Base-by-base conservation (phyloP, 2,888 invertebrate species). In the Lomographa bimaculata region DNA sequence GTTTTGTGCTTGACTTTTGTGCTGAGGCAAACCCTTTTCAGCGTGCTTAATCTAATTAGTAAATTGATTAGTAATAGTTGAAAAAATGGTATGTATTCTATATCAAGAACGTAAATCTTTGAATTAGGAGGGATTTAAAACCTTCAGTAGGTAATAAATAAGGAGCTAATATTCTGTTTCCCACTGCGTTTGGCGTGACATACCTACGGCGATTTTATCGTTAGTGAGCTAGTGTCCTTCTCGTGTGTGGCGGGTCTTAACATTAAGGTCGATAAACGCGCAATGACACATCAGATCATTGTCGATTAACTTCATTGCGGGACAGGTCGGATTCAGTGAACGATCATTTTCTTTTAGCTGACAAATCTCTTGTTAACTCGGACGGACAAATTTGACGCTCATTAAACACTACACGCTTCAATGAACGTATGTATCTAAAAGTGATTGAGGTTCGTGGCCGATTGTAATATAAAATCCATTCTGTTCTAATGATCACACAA, bases 271-370 rank as follows among this genome's bases (percentile, higher is more conserved):
- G 21, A 42, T 42, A 23, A 36, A 21, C 11, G 27, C 35, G 34
- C 43, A 48, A 38, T 30, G 27, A 40, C 39, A 26, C 20, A 34
- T 47, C 14, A 23, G 34, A 43, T 25, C 35, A 33, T 45, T 42
- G 42, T 40, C 41, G 36, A 50, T 47, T 45, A 47, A 45, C 37
- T 40, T 5, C 18, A 20, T 11, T 42, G 18, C 21, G 16, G 33
- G 25, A 3, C 29, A 39, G 29, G 30, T 40, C 33, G 20, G 11
- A 29, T 44, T 38, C 42, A 43, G 9, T 43, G 32, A 43, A 19
- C 32, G 32, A 43, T 32, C 20, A 35, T 25, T 28, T 41, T 36
- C 36, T 36, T 32, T 37, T 23, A 7, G 30, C 1, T 21, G 36
- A 37, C 24, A 37, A 43, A 37, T 26, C 32, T 26, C 9, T 28